Base-by-base conservation (phyloP, 2,888 invertebrate species). In the Penaeus monodon region DNA sequence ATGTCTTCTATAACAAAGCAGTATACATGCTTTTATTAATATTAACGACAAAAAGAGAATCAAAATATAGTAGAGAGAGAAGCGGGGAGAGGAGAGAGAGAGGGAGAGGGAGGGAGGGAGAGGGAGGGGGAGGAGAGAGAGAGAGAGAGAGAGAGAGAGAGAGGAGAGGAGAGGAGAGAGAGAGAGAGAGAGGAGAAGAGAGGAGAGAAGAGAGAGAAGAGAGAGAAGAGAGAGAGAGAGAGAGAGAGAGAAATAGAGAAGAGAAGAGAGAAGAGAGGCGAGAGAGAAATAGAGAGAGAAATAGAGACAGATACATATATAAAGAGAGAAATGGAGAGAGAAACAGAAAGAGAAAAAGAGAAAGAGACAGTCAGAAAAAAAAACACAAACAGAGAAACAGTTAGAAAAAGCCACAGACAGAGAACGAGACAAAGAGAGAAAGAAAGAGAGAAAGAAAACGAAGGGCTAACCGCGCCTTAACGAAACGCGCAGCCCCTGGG, bases 381-480 rank as follows among this genome's bases (percentile, higher is more conserved):
- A n/a, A n/a, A n/a, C n/a, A n/a, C n/a, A n/a, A n/a, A n/a, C 22
- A 73, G 63, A 10, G 27, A 29, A 63, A 22, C 29, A n/a, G 27
- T 44, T 38, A 27, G 49, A 57, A 7, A 6, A 14, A 68, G 81
- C 14, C 10, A 24, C 64, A 20, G 20, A 33, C 63, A 22, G 29
- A 1, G 29, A 29, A 27, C 66, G 57, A 44, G 24, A 24, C 44
- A n/a, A 66, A 80, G 80, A 65, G 80, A 80, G 80, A 44, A 44
- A 44, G 38, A 44, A 6, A 44, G 7, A 44, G 38, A 44, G 38
- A 44, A 6, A 33, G 1, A 33, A 3, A 33, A 33, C 1, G 33
- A 33, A 33, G 3, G 33, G 2, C 33, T 2, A 44, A 8, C 3
- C 38, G 8, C 3, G 7, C 33, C 33, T 33, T 33, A 44, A 44